Base-by-base conservation (phyloP, 2,888 invertebrate genomes). In the Idaea straminata region DNA sequence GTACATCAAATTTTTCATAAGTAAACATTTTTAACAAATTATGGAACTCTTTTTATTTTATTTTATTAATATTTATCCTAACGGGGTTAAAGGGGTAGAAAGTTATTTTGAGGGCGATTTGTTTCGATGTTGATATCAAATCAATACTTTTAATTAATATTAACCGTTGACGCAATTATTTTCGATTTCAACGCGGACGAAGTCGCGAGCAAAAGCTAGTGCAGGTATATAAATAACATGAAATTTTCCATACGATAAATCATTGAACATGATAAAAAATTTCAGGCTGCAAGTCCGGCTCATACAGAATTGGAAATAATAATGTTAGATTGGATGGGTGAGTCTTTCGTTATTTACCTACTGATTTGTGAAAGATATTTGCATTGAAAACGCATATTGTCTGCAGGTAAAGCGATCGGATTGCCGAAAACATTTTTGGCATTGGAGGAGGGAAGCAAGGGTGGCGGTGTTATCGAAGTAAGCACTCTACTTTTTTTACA, bases 301-400 rank as follows among this genome's bases (percentile, higher is more conserved):
- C 98, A 98, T 85, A 98, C 99, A 59, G 99, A 99, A 91, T 88
- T 99, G 77, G 99, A 99, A 92, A 98, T 98, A 0, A 97, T 99
- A 72, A 97, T 99, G 77, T 90, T 98, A 74, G 99, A 99, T 89
- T 99, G 99, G 99, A 94, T 99, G 83, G 98, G 97, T 95, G 93
- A 93, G 93, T 83, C 67, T 61, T 35, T 36, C 47, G 15, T 59
- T 59, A 16, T 16, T 59, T 6, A 10, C 15, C 10, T 59, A 16
- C 15, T 59, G 13, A 63, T 58, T 16, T 38, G 25, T 59, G 13
- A 3, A 62, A 62, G 35, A 34, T n/a, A 10, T 64, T 60, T 59
- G 3, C 15, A 7, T 59, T 59, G 6, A 59, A 64, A 35, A 4
- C 6, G 15, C 58, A 64, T 36, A 6, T 59, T 34, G 15, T 59